Evolutionary conservation across 2,888 invertebrate genomes (phyloP).

Genomic region (Linyphia triangularis): DNA sequence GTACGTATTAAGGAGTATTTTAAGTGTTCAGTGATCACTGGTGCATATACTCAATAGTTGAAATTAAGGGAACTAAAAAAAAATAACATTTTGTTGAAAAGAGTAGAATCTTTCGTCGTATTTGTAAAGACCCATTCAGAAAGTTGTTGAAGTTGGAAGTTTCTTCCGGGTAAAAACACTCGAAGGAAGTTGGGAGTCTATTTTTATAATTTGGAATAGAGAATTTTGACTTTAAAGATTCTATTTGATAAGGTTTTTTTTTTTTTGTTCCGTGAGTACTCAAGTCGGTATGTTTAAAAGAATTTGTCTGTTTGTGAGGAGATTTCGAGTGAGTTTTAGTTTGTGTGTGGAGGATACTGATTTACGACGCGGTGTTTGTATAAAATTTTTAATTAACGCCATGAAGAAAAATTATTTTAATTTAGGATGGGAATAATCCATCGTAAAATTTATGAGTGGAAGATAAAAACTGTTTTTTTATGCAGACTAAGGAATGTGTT

Average conservation of each 20-base stretch:
- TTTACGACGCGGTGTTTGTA: not conserved
- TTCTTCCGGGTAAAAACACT: constrained; percentile 36
- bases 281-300: not conserved
- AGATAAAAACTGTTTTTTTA: no score
- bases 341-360: not conserved
- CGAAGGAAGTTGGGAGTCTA: constrained; percentile 18
- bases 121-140: constrained; percentile 70
- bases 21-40: constrained; percentile 48
- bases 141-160: constrained; percentile 48
- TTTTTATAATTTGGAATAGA: constrained; percentile 31
- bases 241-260: constrained; percentile 34
- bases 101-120: no score
- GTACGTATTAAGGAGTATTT: constrained; percentile 18
- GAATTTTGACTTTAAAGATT: not conserved
- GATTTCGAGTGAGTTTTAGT: not conserved
- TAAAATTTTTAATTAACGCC: not conserved
- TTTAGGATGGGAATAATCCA: no score
- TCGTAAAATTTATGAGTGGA: not conserved
- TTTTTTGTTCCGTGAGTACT: not conserved
- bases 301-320: not conserved
- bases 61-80: constrained; percentile 45
- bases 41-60: constrained; percentile 48
- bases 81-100: constrained; percentile 26
- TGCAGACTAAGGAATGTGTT: no score
- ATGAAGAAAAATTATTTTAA: not conserved